Conservation (phyloP, 2,888 invertebrate species). For the Drosophila silvestris region DNA sequence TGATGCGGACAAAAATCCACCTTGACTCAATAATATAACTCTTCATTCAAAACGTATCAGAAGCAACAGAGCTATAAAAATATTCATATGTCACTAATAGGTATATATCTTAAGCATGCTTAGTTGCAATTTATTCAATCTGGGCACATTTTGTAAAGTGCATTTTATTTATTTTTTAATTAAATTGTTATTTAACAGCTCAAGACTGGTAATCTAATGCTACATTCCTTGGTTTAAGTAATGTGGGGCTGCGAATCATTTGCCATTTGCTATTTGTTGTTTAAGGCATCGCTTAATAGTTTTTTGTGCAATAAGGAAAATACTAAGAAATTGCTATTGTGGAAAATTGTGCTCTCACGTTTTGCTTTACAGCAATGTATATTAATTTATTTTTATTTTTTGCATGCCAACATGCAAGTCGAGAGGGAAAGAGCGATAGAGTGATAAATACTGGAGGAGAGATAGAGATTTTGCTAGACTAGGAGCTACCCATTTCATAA, state of each 20-base stretch:
- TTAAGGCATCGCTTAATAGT: slow-evolving; percentile 18
- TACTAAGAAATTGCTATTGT: slow-evolving; percentile 30
- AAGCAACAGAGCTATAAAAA: neutral
- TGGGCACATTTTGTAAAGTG: neutral
- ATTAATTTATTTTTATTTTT: slow-evolving; percentile 16
- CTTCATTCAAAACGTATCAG: neutral
- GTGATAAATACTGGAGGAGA: neutral
- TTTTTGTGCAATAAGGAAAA: slow-evolving; percentile 12
- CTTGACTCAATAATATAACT: neutral
- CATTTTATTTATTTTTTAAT: neutral
- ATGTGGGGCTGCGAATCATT: neutral
- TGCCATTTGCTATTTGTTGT: neutral
- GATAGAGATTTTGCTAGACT: neutral
- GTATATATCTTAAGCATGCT: neutral
- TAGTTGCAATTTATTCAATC: neutral
- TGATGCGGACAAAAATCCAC: neutral
- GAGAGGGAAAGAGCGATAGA: neutral
- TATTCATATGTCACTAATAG: neutral
- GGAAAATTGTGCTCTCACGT: slow-evolving; percentile 30
- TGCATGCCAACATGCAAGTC: slow-evolving; percentile 6
- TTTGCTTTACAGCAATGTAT: slow-evolving; percentile 11
- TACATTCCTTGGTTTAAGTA: slow-evolving; percentile 1
- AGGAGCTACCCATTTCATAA: neutral
- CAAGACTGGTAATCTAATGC: neutral
- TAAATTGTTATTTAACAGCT: neutral